phyloP scores from a whole-genome alignment of 1,140 invertebrate species.

The Harpegnathos saltator region DNA sequence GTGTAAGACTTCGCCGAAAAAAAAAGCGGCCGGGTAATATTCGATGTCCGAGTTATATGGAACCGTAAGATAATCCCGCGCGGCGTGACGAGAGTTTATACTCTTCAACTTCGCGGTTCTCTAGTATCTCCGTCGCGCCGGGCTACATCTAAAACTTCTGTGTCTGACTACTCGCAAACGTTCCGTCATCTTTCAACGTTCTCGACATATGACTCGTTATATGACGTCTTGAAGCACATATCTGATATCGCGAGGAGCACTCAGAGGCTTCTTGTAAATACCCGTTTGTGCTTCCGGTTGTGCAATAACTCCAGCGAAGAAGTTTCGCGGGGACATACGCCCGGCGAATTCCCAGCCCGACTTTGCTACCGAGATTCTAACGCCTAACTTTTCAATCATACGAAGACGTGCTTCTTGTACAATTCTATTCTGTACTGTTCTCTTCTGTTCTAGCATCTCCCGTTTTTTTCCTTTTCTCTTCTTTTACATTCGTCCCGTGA shows the following conservation, averaged over 20 bases:
- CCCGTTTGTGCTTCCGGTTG: not conserved
- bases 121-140: not conserved
- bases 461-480: too few relatives aligned
- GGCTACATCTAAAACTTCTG: not conserved
- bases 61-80: not conserved
- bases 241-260: constrained; percentile 4
- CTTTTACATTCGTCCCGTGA: not conserved
- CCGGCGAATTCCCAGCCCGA: not conserved
- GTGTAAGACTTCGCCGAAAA: not conserved
- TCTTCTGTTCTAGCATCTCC: not conserved
- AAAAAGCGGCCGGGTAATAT: constrained; percentile 2
- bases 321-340: not conserved
- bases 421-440: too few relatives aligned
- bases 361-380: not conserved
- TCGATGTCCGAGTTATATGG: not conserved
- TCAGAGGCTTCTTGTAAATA: constrained; percentile 1
- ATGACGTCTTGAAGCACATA: not conserved
- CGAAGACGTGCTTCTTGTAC: not conserved
- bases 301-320: not conserved
- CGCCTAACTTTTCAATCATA: not conserved
- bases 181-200: constrained; percentile 20
- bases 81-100: not conserved
- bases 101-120: not conserved
- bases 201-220: constrained; percentile 28
- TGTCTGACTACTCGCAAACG: not conserved